Base-by-base conservation (phyloP, 1,140 invertebrate species). In the Achroia grisella region DNA sequence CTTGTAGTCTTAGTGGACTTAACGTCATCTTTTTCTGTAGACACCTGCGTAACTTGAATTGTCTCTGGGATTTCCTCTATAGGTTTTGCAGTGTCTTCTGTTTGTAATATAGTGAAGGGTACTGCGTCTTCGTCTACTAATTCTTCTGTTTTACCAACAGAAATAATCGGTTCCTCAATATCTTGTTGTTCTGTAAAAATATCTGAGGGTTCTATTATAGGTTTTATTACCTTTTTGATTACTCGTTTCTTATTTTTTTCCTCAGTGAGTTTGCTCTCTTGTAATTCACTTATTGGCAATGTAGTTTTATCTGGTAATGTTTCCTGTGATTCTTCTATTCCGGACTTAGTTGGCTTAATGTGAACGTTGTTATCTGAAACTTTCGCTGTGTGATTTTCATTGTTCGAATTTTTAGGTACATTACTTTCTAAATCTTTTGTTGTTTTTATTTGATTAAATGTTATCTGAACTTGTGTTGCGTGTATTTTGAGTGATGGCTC, bases 21-120 rank as follows among this genome's bases (percentile, higher is more conserved):
- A 0, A 67, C 76, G 33, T 68, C 67, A 2, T 79, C 79, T 35
- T 68, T 66, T 10, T 46, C 44, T 52, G 63, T 43, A 65, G 78
- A 47, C 57, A 52, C 71, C 69, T 72, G 44, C 63, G 69, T 61
- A 17, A 75, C 55, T 40, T 69, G 58, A 0, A 62, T 53, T 37
- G 84, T 76, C 67, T 88, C 76, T 9, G 77, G 76, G 28, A 68
- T 32, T 49, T 86, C 74, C 54, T 80, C 46, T 8, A 76, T 28
- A 10, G 54, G 1, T 14, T 44, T 44, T 0, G 63, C 48, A 44
- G 63, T 71, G 39, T 71, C 15, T 31, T 35, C 10, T 36, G 29
- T 32, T 12, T 57, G 23, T 23, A 23, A 29, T 8, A 56, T 10
- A 23, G 17, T 23, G 17, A 23, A 23, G 27, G 40, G 49, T 48